Evolutionary conservation across 2,888 invertebrate species (phyloP), one percentile per base, ranked within the genome.

Genomic region (Neoitamus cyanurus): DNA sequence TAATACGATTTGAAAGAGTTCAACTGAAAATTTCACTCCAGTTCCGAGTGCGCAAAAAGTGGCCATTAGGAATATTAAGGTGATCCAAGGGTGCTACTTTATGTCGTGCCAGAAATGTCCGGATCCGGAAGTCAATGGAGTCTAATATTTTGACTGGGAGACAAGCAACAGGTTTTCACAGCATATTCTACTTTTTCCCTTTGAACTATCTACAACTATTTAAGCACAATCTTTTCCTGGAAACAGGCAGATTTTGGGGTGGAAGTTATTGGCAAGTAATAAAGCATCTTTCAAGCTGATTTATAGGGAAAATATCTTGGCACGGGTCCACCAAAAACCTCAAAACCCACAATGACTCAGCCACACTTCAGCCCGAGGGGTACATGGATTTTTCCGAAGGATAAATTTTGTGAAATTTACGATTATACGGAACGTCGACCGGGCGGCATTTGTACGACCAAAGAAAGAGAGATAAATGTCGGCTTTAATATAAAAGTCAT

Each of bases 371-470:
- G 6, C 36, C 31, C 36, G 20, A 20, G 25, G 15, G 25, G 20
- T 34, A 36, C 28, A 75, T 75, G 31, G 25, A 37, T 37, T 37
- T 37, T 37, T 20, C 75, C 36, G n/a, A 37, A 37, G 75, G 75
- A 75, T 75, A 75, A 75, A 75, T 75, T 75, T 75, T 37, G 13
- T 37, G 75, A 36, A 75, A 36, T 36, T 75, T 75, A 75, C 75
- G 75, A 75, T 75, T 75, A 36, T 28, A 37, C 25, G 75, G 75
- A 37, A 75, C 31, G 25, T 20, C 25, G 25, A 37, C 75, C 2
- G 75, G 6, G 75, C 31, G 11, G 31, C 31, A 3, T 70, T 4
- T 28, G n/a, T n/a, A 70, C 31, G 75, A 75, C 36, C 37, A 25
- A n/a, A 42, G 25, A 75, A 75, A 42, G 20, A 31, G 25, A 75